A percentile compares a stretch with the other conserved stretches of the same genome.
These are phyloP conservation scores for Saccostrea glomerata DNA, from an alignment of 1,140 invertebrate species.

Conservation along the genomic window DNA sequence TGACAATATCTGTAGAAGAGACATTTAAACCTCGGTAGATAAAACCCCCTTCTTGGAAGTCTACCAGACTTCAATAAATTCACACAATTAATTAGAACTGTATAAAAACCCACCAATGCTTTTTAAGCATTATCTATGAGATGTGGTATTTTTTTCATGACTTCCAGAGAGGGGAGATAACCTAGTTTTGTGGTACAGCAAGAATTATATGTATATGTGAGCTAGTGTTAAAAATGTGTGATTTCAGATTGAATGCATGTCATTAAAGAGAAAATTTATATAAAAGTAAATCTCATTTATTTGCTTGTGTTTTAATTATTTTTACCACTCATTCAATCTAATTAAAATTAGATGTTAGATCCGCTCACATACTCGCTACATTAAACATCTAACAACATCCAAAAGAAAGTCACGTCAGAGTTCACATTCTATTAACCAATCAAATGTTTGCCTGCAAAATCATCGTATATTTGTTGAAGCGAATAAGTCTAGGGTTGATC, in stretches of 20 bases:
- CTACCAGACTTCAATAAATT: not conserved
- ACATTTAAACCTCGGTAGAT: not conserved
- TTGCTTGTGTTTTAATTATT: too few relatives aligned
- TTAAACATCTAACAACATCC: too few relatives aligned
- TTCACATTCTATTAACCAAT: too few relatives aligned
- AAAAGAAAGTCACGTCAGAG: too few relatives aligned
- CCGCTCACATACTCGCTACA: too few relatives aligned
- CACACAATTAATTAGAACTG: not conserved
- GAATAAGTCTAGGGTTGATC: too few relatives aligned
- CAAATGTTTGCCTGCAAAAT: too few relatives aligned
- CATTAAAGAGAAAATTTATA: constrained; percentile 33
- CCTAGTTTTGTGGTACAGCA: not conserved
- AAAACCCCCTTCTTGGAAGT: not conserved
- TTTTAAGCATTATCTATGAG: not conserved
- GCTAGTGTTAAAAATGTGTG: constrained; percentile 1
- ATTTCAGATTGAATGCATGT: constrained; percentile 5
- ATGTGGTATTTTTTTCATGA: not conserved
- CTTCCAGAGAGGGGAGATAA: constrained; percentile 15
- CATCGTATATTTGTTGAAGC: too few relatives aligned
- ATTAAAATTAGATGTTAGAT: too few relatives aligned
- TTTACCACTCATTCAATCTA: too few relatives aligned
- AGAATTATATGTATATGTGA: not conserved
- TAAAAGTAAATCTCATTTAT: not conserved
- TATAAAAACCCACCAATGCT: not conserved
- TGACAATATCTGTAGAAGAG: not conserved